Evolutionary conservation across 2,113 vertebrate genomes (phyloP).

Genomic region (Hippocampus barbouri): DNA sequence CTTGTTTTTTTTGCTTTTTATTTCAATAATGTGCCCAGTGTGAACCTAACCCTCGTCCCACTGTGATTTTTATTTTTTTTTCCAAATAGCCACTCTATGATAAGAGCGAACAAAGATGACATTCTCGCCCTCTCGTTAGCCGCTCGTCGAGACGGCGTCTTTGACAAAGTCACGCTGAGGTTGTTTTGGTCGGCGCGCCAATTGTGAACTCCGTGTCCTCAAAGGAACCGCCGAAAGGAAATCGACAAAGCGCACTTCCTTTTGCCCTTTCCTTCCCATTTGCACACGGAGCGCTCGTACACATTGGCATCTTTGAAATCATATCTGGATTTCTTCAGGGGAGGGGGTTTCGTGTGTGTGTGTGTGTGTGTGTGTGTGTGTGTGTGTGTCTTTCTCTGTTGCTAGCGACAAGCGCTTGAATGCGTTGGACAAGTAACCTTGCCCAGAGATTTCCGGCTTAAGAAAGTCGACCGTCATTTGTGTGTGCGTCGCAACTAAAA

Average conservation of each 20-base stretch:
- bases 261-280: constrained; percentile 21
- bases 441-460: constrained; percentile 31
- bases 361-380: not conserved
- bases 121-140: not conserved
- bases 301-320: constrained; percentile 28
- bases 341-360: not conserved
- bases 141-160: not conserved
- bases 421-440: constrained; percentile 42
- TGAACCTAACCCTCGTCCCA: not conserved
- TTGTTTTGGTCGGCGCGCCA: not conserved
- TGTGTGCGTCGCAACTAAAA: constrained; percentile 25
- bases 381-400: not conserved
- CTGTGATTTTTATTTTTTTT: not conserved
- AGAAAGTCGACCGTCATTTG: constrained; percentile 50
- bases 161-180: not conserved
- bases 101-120: not conserved
- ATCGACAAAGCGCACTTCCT: not conserved
- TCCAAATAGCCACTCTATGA: not conserved
- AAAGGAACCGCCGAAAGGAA: not conserved
- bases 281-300: constrained; percentile 28
- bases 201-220: not conserved
- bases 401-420: not conserved
- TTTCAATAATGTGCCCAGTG: not conserved
- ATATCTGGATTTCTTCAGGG: constrained; percentile 1
- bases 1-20: not conserved